Evolutionary conservation across 2,888 invertebrate species (phyloP).

Genomic region (Platycheirus albimanus): DNA sequence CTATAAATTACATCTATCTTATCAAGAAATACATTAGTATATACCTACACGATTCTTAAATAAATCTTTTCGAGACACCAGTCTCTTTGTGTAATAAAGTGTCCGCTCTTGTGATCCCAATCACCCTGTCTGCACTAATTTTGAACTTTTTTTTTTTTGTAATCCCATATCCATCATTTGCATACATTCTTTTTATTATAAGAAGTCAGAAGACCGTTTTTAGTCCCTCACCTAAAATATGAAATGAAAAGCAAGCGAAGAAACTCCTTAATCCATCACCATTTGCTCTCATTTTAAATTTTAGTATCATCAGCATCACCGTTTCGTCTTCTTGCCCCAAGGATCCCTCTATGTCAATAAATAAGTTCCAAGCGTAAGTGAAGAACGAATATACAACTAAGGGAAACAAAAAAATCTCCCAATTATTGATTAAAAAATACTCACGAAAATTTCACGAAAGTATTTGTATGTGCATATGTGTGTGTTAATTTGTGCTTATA

Average conservation of each 20-base stretch:
- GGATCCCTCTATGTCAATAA: constrained; percentile 34
- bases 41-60: no score
- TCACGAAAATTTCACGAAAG: not conserved
- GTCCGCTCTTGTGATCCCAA: no score
- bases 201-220: not conserved
- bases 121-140: constrained; percentile 48
- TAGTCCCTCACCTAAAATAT: constrained; percentile 19
- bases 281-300: constrained; percentile 54
- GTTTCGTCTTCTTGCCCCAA: constrained; percentile 8
- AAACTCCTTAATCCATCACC: constrained; percentile 48
- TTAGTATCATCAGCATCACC: constrained; percentile 30
- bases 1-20: no score
- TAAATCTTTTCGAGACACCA: no score
- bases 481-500: constrained; percentile 67
- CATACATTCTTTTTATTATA: constrained; percentile 10
- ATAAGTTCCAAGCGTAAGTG: constrained; percentile 4
- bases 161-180: constrained; percentile 43
- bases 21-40: no score
- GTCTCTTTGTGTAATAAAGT: no score
- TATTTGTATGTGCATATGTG: constrained; percentile 23
- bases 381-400: constrained; percentile 2
- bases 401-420: constrained; percentile 61
- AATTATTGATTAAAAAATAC: constrained; percentile 70
- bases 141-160: constrained; percentile 30
- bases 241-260: not conserved